Evolutionary conservation across 2,797 vertebrate species (phyloP).

Genomic region (Siniperca obscura): DNA sequence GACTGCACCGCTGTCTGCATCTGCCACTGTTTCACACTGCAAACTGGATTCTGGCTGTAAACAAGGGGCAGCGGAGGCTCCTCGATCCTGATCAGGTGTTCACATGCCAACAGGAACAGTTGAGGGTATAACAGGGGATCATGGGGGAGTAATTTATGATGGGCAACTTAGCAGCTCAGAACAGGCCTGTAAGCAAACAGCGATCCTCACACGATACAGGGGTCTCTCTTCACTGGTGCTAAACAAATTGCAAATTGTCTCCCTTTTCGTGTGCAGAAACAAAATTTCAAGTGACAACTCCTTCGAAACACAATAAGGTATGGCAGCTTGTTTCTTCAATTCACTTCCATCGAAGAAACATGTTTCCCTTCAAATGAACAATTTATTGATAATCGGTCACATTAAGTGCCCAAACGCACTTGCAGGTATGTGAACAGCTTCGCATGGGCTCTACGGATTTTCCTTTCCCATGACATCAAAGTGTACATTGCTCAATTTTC

Average conservation of each 20-base stretch:
- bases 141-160: slow-evolving; percentile 65
- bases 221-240: slow-evolving; percentile 75
- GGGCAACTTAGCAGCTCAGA: slow-evolving; percentile 87
- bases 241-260: slow-evolving; percentile 74
- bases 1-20: slow-evolving; percentile 44
- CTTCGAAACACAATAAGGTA: slow-evolving; percentile 89
- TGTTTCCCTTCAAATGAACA: slow-evolving; percentile 98
- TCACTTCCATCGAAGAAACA: slow-evolving; percentile 98
- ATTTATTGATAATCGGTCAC: slow-evolving; percentile 99
- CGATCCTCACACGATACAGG: slow-evolving; percentile 83
- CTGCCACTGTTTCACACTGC: slow-evolving; percentile 54
- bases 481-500: slow-evolving; percentile 98
- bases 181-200: slow-evolving; percentile 83
- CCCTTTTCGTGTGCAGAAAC: slow-evolving; percentile 79
- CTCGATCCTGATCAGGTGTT: slow-evolving; percentile 71
- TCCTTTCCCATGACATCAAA: slow-evolving; percentile 96
- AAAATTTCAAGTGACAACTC: slow-evolving; percentile 83
- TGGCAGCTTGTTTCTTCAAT: slow-evolving; percentile 93
- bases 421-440: slow-evolving; percentile 93
- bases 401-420: slow-evolving; percentile 93
- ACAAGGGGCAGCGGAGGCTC: slow-evolving; percentile 62
- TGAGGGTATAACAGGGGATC: slow-evolving; percentile 40
- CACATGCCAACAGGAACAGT: slow-evolving; percentile 63
- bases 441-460: slow-evolving; percentile 92
- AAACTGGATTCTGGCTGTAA: slow-evolving; percentile 65